Evolutionary conservation across 2,888 invertebrate species (phyloP), one percentile per base, ranked within the genome.

Genomic region (Auanema freiburgensis): DNA sequence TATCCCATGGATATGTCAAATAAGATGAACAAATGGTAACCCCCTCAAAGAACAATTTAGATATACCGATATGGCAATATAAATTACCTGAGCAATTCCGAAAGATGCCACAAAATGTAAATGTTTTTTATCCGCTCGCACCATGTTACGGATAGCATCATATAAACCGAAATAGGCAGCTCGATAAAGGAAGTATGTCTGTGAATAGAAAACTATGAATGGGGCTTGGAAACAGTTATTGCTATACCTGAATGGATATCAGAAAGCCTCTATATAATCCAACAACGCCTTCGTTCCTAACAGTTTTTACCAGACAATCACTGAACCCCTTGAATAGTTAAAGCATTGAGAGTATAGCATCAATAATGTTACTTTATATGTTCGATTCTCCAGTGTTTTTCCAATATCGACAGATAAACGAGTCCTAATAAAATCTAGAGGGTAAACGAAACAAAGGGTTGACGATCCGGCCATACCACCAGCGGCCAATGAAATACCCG

Each of bases 141-240:
- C 87, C 2, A 60, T 49, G 43, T 72, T 54, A 18, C 92, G 91
- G 79, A 92, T 92, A 62, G 93, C 93, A 87, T 94, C 93, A 86
- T 92, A 93, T 89, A 93, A 91, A 69, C 93, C 93, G 87, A 93
- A 94, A 89, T 93, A 93, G 66, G 92, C 89, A 46, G 93, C 93
- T 85, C 93, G 90, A 88, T 94, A 94, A 86, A 93, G 93, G 83
- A 93, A 77, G 49, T 76, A 76, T 2, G 76, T 76, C 69, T 76
- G 59, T 12, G 64, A 66, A 33, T 33, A 8, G 33, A 8, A 33
- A 33, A 33, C 8, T 33, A 18, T 33, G 25, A 18, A 18, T 44
- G 5, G 42, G 58, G 41, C 8, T 33, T 16, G 24, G 6, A 2
- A 49, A 54, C 41, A 50, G 57, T 54, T 46, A 33, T 18, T 40